Conservation (phyloP, 2,888 invertebrate species). For the Sphaerophoria rueppellii region DNA sequence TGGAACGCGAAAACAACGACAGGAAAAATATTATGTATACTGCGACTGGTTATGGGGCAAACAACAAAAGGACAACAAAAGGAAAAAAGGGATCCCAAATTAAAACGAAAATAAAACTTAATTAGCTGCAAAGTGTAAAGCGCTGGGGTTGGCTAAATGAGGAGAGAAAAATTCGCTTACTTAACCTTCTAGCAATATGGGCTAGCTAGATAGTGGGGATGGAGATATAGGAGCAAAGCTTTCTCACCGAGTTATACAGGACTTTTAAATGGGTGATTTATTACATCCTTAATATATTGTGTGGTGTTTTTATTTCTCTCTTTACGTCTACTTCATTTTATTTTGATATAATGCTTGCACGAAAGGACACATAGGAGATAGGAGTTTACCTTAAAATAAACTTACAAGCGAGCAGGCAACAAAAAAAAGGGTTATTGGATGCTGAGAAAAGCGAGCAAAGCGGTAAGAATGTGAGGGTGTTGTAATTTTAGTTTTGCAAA, state of each 20-base stretch:
- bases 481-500: constrained; percentile 63
- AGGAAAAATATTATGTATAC: constrained; percentile 33
- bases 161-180: constrained; percentile 19
- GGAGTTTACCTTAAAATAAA: no score
- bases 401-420: constrained; percentile 4
- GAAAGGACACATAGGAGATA: constrained; percentile 47
- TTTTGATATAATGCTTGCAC: constrained; percentile 37
- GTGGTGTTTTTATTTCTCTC: constrained; percentile 47
- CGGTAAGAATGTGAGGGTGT: constrained; percentile 67
- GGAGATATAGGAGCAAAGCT: not conserved
- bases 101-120: constrained; percentile 72
- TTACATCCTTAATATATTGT: constrained; percentile 65
- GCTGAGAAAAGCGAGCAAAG: constrained; percentile 2
- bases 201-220: not conserved
- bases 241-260: constrained; percentile 7
- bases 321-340: constrained; percentile 6
- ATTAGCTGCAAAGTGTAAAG: constrained; percentile 62
- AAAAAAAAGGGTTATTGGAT: constrained; percentile 51
- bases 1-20: constrained; percentile 54
- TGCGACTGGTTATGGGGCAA: not conserved
- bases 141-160: constrained; percentile 2
- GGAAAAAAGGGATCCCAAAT: constrained; percentile 53
- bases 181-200: constrained; percentile 12
- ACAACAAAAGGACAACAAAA: not conserved
- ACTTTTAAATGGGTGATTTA: constrained; percentile 70